Evolutionary conservation across 2,888 invertebrate genomes (phyloP), one percentile per base, ranked within the genome.

Genomic region (Argynnis bischoffii): DNA sequence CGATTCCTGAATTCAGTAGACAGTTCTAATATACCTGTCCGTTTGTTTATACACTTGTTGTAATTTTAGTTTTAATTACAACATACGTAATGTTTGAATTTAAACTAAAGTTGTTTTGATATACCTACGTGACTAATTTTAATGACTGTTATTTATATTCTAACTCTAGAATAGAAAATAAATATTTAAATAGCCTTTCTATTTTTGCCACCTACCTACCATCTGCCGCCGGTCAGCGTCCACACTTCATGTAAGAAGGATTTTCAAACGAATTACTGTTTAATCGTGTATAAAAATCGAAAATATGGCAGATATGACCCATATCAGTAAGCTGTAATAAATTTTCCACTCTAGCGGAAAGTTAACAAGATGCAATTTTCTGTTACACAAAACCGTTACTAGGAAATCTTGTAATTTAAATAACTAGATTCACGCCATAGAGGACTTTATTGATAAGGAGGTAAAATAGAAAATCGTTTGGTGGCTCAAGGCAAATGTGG

Each of bases 381-480:
- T 70, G 57, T 75, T 73, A 72, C 64, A 69, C 70, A 56, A 63
- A 66, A 66, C 60, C 55, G 71, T 71, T 75, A 75, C 76, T 75
- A 77, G 79, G 81, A 77, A 77, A 77, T 78, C 67, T 73, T 77
- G 66, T 74, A 71, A 74, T 74, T 72, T 69, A 65, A 72, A 67
- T 67, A 68, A 16, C n/a, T 76, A 68, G 71, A 68, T 73, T 61
- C 81, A 79, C 77, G 77, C 79, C 78, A 91, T 85, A 83, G 73
- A 79, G 77, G 79, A 86, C 89, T 85, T 80, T 90, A 89, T 88
- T 81, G 81, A 82, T 83, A 81, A 78, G 79, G 72, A 55, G 71
- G 79, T 89, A 89, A 85, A 89, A 86, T 83, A 82, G 82, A 78
- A 81, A 85, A 77, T 90, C 79, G 84, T 72, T 57, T 78, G 82